Conservation (phyloP, 2,797 vertebrate genomes). For the Halcyon badia region DNA sequence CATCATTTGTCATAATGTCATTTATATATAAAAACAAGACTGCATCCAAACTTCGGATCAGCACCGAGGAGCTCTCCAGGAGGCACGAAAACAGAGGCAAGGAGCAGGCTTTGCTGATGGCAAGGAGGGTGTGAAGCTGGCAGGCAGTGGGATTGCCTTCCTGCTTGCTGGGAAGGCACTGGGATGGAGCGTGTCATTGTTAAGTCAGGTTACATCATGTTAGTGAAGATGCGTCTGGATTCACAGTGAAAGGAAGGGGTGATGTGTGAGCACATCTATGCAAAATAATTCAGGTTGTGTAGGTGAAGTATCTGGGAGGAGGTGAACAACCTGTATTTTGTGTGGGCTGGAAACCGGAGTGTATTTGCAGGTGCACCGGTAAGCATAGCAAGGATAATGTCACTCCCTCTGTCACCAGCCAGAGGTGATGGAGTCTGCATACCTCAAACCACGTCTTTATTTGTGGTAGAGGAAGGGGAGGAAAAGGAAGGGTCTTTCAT, state of each 20-base stretch:
- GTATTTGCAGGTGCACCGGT: neutral
- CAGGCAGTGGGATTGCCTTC: neutral
- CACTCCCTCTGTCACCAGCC: neutral
- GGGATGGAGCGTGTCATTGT: rapidly evolving
- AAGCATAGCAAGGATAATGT: rapidly evolving
- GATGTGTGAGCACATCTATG: neutral
- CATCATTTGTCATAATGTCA: conserved; percentile 83
- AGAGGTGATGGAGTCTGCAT: neutral
- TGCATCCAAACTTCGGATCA: conserved; percentile 79
- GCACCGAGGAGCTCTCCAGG: conserved; percentile 76
- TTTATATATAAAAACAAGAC: conserved; percentile 80
- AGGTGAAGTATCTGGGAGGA: neutral
- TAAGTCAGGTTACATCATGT: neutral
- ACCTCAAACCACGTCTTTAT: neutral
- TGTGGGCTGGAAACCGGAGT: rapidly evolving
- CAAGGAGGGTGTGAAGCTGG: neutral
- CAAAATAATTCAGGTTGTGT: neutral
- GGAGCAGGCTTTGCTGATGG: conserved; percentile 30
- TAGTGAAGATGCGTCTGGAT: neutral
- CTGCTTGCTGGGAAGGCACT: neutral
- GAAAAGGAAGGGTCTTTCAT: neutral
- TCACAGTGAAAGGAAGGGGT: neutral
- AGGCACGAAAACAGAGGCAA: conserved; percentile 31
- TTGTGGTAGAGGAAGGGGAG: neutral
- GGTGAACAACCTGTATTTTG: neutral